Percentiles rank a stretch among this genome's conserved stretches.
These are phyloP conservation scores for Argya squamiceps DNA, from an alignment of 2,797 vertebrate genomes.

Conservation along the genomic window DNA sequence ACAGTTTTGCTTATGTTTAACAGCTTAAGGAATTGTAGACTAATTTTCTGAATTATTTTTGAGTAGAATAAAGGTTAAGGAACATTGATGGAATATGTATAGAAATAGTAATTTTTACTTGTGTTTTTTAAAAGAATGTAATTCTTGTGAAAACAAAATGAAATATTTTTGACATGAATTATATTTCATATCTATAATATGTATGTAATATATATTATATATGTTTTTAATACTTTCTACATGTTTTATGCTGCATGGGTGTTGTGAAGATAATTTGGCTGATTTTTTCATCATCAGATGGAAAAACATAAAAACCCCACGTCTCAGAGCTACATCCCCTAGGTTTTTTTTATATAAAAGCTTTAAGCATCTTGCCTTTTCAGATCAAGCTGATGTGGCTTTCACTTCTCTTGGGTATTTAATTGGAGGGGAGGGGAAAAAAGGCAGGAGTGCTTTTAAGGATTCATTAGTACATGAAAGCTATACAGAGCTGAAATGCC, in stretches of 20 bases:
- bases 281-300: not conserved
- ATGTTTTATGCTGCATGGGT: not conserved
- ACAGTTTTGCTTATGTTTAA: not conserved
- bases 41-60: not conserved
- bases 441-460: not conserved
- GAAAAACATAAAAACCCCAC: fast-evolving
- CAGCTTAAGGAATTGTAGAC: not conserved
- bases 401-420: not conserved
- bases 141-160: not conserved
- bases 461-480: conserved; percentile 11
- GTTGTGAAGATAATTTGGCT: not conserved
- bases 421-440: not conserved
- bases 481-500: not conserved
- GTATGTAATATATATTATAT: not conserved
- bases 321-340: not conserved
- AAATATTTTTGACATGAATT: not conserved
- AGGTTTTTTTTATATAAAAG: not conserved
- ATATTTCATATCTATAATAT: not conserved
- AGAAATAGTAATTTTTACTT: not conserved
- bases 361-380: not conserved
- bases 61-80: not conserved
- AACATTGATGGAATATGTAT: not conserved
- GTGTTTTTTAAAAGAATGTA: not conserved
- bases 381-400: not conserved
- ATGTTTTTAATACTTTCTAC: not conserved